Base-by-base conservation (phyloP, 2,113 vertebrate species). In the Puntigrus tetrazona region DNA sequence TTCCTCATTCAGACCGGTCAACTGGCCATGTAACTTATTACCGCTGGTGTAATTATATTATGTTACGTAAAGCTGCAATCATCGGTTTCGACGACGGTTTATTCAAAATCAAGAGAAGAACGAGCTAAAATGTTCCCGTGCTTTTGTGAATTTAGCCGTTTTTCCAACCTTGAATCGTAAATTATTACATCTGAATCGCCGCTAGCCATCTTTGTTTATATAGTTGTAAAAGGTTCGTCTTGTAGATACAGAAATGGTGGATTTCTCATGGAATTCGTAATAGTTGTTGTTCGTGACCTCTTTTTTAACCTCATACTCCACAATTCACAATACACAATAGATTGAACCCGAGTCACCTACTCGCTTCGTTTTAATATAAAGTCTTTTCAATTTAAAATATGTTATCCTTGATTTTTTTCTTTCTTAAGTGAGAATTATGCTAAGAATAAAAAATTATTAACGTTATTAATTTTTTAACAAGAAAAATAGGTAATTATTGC, bases 21-120 rank as follows among this genome's bases (percentile, higher is more conserved):
- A 36, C 69, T 79, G 69, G 63, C 41, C 83, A 59, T 65, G 38
- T 31, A 31, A 80, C 41, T 67, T 43, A 43, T 78, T 61, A 78
- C 7, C 13, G 9, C 4, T n/a, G 25, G 38, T 80, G 38, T 65
- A 80, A 80, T 80, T 80, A 20, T 65, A 65, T 63, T 31, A 45
- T 27, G 16, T 27, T 47, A 80, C 47, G 59, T 34, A 20, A 47
- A 45, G 59, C 47, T 65, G 50, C 50, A 38, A 57, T 69, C 18
- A 22, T 69, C 18, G 10, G 34, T 18, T 34, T 67, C 13, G 7
- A 74, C 14, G 45, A 27, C 4, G 3, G 14, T 47, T 80, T 8
- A 31, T 80, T 65, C 31, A 29, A 22, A 31, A 61, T 75, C 43
- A 47, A 29, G 14, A 29, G n/a, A 47, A 25, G 22, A 55, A 55